Percentiles rank a stretch among this genome's conserved stretches.
phyloP scores from a whole-genome alignment of 2,797 vertebrate genomes.

The Zonotrichia albicollis region DNA sequence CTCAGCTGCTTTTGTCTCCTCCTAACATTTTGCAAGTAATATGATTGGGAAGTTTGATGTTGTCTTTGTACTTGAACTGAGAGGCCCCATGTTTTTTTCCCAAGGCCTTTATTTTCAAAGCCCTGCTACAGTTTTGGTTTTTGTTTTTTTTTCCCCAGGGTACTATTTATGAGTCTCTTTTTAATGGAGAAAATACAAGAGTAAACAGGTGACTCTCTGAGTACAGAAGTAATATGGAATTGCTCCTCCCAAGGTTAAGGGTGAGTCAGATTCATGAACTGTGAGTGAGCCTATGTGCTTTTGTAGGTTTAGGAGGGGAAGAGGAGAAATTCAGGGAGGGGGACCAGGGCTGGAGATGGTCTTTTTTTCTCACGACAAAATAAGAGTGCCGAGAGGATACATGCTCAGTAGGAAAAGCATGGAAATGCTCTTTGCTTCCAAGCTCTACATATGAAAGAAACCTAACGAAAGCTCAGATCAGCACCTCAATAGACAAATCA shows the following conservation, averaged over 20 bases:
- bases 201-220: background rate
- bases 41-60: background rate
- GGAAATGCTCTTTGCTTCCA: background rate
- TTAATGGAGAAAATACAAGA: background rate
- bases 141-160: background rate
- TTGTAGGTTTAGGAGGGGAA: background rate
- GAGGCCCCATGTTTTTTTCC: background rate
- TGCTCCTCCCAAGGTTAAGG: background rate
- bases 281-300: background rate
- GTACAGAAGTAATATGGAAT: background rate
- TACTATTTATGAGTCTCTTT: background rate
- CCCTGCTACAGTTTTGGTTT: background rate
- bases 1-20: background rate
- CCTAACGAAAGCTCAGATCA: background rate
- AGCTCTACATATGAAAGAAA: background rate
- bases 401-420: background rate
- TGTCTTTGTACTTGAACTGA: background rate
- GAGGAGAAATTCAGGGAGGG: background rate
- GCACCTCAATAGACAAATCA: background rate
- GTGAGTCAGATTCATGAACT: background rate
- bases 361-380: background rate
- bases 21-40: background rate
- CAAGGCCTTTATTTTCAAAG: background rate
- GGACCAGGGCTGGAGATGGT: background rate
- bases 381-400: background rate